phyloP scores from a whole-genome alignment of 2,888 invertebrate species.

The Phyto melanocephala region DNA sequence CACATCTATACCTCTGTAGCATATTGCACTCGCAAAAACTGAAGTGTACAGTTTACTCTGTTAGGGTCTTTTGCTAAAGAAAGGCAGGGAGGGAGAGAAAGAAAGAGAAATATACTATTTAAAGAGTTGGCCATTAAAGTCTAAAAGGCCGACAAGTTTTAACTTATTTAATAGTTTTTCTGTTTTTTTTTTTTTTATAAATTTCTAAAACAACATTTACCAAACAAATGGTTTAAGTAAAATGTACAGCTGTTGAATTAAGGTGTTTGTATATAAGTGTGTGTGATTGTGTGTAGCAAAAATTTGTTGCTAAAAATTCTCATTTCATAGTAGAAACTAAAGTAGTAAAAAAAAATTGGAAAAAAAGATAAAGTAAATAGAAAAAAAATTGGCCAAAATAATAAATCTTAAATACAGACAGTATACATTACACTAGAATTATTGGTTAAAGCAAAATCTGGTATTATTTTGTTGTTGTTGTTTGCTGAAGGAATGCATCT shows the following conservation, averaged over 20 bases:
- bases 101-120: neutral
- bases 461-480: constrained; percentile 18
- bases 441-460: constrained; percentile 21
- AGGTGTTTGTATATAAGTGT: neutral
- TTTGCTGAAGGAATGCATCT: too few relatives aligned
- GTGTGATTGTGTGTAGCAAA: constrained; percentile 17
- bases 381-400: constrained; percentile 53
- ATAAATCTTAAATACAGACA: constrained; percentile 54
- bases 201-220: constrained; percentile 53
- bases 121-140: constrained; percentile 48
- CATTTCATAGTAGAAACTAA: constrained; percentile 21
- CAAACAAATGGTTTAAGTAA: constrained; percentile 18
- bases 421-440: neutral
- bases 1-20: too few relatives aligned
- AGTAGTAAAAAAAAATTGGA: constrained; percentile 5
- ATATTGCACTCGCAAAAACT: too few relatives aligned
- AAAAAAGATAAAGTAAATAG: neutral
- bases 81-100: too few relatives aligned
- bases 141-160: constrained; percentile 57
- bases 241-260: constrained; percentile 27
- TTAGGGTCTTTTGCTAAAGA: too few relatives aligned
- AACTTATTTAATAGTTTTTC: constrained; percentile 11
- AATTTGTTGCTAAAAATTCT: constrained; percentile 43
- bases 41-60: too few relatives aligned
- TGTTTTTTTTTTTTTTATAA: constrained; percentile 1